Percentiles rank a stretch among this genome's conserved stretches.
These are phyloP conservation scores for Hephaestus fuliginosus DNA, from an alignment of 2,797 vertebrate species.

Conservation along the genomic window DNA sequence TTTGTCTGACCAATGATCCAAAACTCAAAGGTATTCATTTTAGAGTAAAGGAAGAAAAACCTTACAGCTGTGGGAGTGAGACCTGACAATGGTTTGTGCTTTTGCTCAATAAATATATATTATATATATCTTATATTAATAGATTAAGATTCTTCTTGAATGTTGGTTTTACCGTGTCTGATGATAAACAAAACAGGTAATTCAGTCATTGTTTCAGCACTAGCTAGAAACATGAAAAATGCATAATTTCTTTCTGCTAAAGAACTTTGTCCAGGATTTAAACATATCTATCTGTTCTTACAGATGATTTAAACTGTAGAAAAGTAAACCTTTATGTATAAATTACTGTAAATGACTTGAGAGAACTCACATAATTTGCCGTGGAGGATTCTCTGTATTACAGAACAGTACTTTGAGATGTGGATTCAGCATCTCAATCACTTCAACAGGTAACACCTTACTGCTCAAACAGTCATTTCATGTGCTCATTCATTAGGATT, in stretches of 20 bases:
- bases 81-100: neutral
- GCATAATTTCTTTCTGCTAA: no score
- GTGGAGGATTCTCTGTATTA: neutral
- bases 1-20: neutral
- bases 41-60: neutral
- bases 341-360: no score
- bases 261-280: no score
- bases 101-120: neutral
- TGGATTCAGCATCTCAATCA: constrained; percentile 5
- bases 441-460: neutral
- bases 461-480: neutral
- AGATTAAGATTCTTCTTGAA: no score
- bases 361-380: neutral
- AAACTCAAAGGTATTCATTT: neutral
- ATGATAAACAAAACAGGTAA: neutral
- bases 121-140: no score
- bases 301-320: neutral
- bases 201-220: neutral
- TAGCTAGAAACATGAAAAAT: neutral
- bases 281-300: neutral
- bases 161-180: neutral
- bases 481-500: constrained; percentile 5
- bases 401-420: neutral
- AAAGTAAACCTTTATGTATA: neutral
- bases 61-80: neutral